Conservation (phyloP, 2,888 invertebrate genomes). For the Brachyptera risi region DNA sequence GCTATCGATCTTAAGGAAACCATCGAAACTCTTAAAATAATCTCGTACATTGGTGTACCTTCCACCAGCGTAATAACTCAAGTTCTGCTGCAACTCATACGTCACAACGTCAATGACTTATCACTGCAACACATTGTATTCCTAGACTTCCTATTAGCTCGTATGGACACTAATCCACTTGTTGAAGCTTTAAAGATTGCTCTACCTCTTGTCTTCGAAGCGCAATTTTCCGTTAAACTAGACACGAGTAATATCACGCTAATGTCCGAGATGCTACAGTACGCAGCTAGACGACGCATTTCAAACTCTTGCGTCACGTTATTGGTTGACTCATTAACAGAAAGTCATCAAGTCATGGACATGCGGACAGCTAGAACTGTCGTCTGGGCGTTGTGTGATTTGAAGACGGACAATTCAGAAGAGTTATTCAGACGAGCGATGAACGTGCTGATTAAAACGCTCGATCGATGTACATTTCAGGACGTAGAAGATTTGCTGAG, state of each 20-base stretch:
- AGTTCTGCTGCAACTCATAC: conserved; percentile 58
- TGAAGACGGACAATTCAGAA: conserved; percentile 42
- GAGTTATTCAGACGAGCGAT: conserved; percentile 52
- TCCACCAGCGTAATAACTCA: conserved; percentile 56
- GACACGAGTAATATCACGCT: conserved; percentile 51
- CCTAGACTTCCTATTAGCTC: conserved; percentile 54
- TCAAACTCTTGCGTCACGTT: conserved; percentile 51
- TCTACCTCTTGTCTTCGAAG: conserved; percentile 62
- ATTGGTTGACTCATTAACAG: conserved; percentile 46
- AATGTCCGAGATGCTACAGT: conserved; percentile 54
- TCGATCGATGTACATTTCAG: conserved; percentile 47
- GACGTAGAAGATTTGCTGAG: conserved; percentile 52
- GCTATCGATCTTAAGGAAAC: conserved; percentile 51
- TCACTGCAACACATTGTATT: conserved; percentile 59
- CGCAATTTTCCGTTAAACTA: conserved; percentile 55
- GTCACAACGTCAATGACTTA: conserved; percentile 57
- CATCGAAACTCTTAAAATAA: conserved; percentile 56
- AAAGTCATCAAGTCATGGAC: conserved; percentile 42
- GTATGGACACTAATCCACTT: conserved; percentile 52
- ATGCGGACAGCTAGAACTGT: conserved; percentile 50
- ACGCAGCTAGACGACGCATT: conserved; percentile 49
- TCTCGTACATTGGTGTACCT: conserved; percentile 56
- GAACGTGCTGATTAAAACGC: conserved; percentile 47
- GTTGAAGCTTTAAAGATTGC: conserved; percentile 61
- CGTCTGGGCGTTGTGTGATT: conserved; percentile 53